Evolutionary conservation across 2,113 vertebrate species (phyloP), one percentile per base, ranked within the genome.

Genomic region (Propithecus coquereli): DNA sequence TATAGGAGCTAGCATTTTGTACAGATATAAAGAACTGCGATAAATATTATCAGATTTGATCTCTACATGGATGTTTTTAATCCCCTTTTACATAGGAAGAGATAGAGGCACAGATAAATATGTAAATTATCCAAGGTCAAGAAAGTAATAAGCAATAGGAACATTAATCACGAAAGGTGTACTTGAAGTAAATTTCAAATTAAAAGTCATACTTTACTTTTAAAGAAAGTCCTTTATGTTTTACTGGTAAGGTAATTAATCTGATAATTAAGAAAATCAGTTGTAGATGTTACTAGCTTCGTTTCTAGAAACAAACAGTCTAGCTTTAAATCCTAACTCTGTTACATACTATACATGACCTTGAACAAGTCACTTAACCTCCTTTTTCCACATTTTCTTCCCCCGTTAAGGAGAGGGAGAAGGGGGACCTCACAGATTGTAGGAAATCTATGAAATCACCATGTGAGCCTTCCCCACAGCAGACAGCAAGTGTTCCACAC

Each of bases 1-100:
- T 32, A 92, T 3, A 82, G 6, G 14, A 95, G 93, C 61, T 91
- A 89, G 27, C 25, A 97, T 87, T 96, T 91, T 76, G 4, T 16
- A 91, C 12, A 50, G 86, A 79, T 76, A 87, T 27, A 71, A 94
- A 94, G 59, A 50, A 37, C 16, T 45, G 8, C 23, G 87, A 27
- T 30, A 97, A 96, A 93, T 83, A 91, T 71, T 95, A 71, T 50
- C 6, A 65, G 47, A 94, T 91, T 59, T 91, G 37, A 81, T 92
- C 54, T 96, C 87, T 90, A 87, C 22, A 86, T 45, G 85, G 32
- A 84, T 37, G 12, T 90, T 89, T 81, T 84, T 87, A 97, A 96
- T 30, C 50, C 25, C 63, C 25, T 90, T 91, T 95, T 85, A 76
- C 47, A 81, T 74, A 81, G n/a, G 16, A 92, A 79, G 65, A 90